Evolutionary conservation across 2,113 vertebrate genomes (phyloP).

Genomic region (Physeter macrocephalus): DNA sequence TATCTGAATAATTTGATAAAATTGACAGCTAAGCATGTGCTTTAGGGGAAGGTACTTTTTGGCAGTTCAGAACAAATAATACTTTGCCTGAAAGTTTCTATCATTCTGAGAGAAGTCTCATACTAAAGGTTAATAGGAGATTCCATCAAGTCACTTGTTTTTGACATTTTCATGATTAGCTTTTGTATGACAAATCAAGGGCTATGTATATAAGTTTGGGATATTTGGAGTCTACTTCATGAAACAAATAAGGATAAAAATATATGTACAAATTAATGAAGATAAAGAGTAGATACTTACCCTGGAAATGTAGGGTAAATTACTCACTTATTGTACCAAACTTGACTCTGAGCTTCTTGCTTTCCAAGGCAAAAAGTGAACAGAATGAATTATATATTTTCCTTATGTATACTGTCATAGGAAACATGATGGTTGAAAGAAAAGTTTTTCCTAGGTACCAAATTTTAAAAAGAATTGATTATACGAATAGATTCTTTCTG

Average conservation of each 20-base stretch:
- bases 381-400: neutral
- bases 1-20: neutral
- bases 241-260: neutral
- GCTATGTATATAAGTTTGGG: neutral
- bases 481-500: neutral
- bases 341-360: neutral
- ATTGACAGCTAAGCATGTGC: neutral
- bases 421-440: neutral
- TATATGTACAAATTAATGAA: neutral
- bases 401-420: neutral
- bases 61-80: neutral
- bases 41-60: neutral
- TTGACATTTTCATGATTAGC: neutral
- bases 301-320: neutral
- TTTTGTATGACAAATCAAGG: neutral
- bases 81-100: neutral
- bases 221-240: neutral
- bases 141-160: neutral
- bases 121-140: neutral
- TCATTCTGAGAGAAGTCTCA: neutral
- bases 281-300: neutral
- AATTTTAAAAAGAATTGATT: neutral
- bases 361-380: neutral
- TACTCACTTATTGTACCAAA: neutral
- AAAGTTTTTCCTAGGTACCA: neutral